A percentile compares a stretch with the other conserved stretches of the same genome.
Conservation (phyloP, 2,888 invertebrate species). For the Xestia xanthographa region DNA sequence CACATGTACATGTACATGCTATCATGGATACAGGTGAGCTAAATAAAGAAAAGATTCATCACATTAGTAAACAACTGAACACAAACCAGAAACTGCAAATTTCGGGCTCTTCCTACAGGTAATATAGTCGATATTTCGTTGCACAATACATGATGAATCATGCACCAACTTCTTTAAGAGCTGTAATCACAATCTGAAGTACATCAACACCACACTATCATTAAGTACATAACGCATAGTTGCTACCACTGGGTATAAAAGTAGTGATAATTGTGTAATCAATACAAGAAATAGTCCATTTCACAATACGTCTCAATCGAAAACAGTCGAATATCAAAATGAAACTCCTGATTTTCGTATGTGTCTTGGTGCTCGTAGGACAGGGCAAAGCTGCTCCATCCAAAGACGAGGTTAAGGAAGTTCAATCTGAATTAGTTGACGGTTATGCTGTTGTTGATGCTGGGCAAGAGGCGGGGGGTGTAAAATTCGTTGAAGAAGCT, state of each 20-base stretch:
- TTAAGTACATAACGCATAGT: conserved; percentile 14
- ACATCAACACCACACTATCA: conserved; percentile 8
- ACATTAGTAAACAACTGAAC: conserved; percentile 12
- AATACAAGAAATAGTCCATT: conserved; percentile 5
- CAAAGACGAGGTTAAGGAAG: conserved; percentile 1
- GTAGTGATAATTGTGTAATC: conserved; percentile 8
- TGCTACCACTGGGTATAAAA: conserved; percentile 40
- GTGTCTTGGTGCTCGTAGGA: conserved; percentile 33
- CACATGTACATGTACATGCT: not conserved
- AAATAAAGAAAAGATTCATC: conserved; percentile 26
- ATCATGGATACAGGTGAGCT: not conserved
- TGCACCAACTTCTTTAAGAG: conserved; percentile 5
- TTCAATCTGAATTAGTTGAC: not conserved
- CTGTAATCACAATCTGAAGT: conserved; percentile 26
- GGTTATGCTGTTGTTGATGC: not conserved
- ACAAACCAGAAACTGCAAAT: not conserved
- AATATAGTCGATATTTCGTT: conserved; percentile 17
- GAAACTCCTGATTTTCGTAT: conserved; percentile 43
- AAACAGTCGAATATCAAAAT: conserved; percentile 40
- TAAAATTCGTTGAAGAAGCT: not conserved
- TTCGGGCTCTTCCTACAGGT: not conserved
- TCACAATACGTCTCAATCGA: not conserved
- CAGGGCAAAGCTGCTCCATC: conserved; percentile 31
- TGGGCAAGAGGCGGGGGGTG: not conserved
- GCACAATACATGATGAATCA: not conserved